Evolutionary conservation across 1,140 invertebrate species (phyloP).

Genomic region (Anastrepha obliqua): DNA sequence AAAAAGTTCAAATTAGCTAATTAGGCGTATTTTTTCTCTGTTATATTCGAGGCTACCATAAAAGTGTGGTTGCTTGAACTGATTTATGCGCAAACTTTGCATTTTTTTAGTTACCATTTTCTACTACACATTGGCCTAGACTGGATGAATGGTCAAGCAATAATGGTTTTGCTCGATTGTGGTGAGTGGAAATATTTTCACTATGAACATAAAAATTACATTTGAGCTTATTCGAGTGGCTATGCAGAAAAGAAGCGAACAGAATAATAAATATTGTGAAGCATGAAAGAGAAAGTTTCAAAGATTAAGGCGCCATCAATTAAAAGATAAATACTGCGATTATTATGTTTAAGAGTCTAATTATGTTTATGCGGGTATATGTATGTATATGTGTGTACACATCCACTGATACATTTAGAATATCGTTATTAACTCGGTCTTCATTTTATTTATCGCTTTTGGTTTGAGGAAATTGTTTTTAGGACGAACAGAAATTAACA

Average conservation of each 20-base stretch:
- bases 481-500: no score
- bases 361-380: no score
- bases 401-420: no score
- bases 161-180: neutral
- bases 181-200: no score
- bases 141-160: neutral
- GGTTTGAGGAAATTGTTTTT: no score
- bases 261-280: neutral
- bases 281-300: neutral
- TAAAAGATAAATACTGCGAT: neutral
- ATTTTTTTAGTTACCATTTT: neutral
- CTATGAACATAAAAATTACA: neutral
- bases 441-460: no score
- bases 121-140: neutral
- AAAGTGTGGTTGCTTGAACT: neutral
- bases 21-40: neutral
- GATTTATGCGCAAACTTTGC: slow-evolving; percentile 13
- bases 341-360: neutral
- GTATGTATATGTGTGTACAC: no score
- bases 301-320: neutral
- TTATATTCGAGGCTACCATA: neutral
- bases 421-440: no score
- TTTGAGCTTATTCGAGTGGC: neutral
- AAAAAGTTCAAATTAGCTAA: slow-evolving; percentile 24
- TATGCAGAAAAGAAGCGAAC: neutral